phyloP scores from a whole-genome alignment of 1,140 invertebrate species.

The Drosophila pruinosa region DNA sequence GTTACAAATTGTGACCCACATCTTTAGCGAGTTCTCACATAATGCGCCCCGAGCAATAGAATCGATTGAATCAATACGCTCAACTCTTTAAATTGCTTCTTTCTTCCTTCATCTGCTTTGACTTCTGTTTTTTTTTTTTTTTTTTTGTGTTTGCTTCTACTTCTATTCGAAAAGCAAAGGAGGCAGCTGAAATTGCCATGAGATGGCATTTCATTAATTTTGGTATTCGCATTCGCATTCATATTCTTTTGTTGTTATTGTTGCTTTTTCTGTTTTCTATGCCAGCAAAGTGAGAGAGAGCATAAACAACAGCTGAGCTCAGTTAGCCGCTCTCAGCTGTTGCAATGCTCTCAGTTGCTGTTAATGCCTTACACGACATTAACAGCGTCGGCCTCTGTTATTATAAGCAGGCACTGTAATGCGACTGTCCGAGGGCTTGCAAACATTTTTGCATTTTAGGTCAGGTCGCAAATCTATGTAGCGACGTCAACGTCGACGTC shows the following conservation, averaged over 20 bases:
- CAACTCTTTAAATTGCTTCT: conserved; percentile 12
- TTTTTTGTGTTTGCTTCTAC: background rate
- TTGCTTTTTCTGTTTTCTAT: background rate
- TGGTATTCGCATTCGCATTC: background rate
- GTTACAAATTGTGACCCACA: conserved; percentile 24
- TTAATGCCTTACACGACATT: background rate
- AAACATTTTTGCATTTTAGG: conserved; percentile 78
- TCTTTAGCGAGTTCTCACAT: background rate
- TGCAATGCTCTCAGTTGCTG: conserved; percentile 7
- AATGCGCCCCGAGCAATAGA: background rate
- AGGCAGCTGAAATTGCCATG: background rate
- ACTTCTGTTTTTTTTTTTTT: background rate
- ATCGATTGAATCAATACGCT: conserved; percentile 15
- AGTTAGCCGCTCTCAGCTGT: conserved; percentile 4
- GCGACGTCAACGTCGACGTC: conserved; percentile 12
- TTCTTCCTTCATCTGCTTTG: background rate
- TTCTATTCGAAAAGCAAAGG: background rate
- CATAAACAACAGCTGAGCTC: conserved; percentile 38
- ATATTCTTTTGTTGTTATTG: background rate
- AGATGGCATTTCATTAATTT: conserved; percentile 3
- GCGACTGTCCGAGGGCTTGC: conserved; percentile 33
- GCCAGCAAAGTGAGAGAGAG: background rate
- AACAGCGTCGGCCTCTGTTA: conserved; percentile 31
- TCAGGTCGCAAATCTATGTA: conserved; percentile 81
- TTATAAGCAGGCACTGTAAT: conserved; percentile 25